phyloP scores from a whole-genome alignment of 2,797 vertebrate species.

The Salmo trutta region DNA sequence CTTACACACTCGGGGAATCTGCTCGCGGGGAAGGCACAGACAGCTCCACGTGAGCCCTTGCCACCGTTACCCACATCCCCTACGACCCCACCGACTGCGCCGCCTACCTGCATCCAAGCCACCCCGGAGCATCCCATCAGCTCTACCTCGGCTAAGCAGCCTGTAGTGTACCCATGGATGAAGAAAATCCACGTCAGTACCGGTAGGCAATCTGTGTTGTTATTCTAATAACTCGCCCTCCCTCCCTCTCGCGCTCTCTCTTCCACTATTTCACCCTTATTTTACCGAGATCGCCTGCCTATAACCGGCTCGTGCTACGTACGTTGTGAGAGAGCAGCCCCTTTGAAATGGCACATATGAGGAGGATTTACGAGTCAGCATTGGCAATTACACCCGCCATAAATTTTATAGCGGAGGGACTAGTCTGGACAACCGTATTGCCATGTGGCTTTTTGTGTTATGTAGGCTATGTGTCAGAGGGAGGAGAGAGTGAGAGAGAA shows the following conservation, averaged over 20 bases:
- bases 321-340: slow-evolving; percentile 85
- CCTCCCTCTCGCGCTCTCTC: slow-evolving; percentile 67
- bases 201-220: slow-evolving; percentile 96
- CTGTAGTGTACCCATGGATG: slow-evolving; percentile 99
- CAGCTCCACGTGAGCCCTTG: slow-evolving; percentile 87
- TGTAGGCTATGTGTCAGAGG: slow-evolving; percentile 81
- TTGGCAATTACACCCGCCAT: slow-evolving; percentile 99
- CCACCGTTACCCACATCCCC: slow-evolving; percentile 85
- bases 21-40: slow-evolving; percentile 88
- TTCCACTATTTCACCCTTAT: slow-evolving; percentile 79
- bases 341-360: slow-evolving; percentile 99
- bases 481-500: slow-evolving; percentile 64
- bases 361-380: slow-evolving; percentile 99
- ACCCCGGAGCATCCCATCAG: slow-evolving; percentile 93
- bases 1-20: slow-evolving; percentile 90
- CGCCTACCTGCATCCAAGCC: slow-evolving; percentile 95
- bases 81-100: slow-evolving; percentile 87
- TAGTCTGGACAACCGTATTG: slow-evolving; percentile 96
- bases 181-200: slow-evolving; percentile 99
- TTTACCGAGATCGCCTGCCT: slow-evolving; percentile 57
- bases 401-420: slow-evolving; percentile 99
- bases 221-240: slow-evolving; percentile 74
- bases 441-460: slow-evolving; percentile 97
- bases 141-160: slow-evolving; percentile 93
- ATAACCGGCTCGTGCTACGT: slow-evolving; percentile 77